Percentiles rank a stretch among this genome's conserved stretches.
phyloP scores from a whole-genome alignment of 1,140 invertebrate genomes.

The Euglossa dilemma region DNA sequence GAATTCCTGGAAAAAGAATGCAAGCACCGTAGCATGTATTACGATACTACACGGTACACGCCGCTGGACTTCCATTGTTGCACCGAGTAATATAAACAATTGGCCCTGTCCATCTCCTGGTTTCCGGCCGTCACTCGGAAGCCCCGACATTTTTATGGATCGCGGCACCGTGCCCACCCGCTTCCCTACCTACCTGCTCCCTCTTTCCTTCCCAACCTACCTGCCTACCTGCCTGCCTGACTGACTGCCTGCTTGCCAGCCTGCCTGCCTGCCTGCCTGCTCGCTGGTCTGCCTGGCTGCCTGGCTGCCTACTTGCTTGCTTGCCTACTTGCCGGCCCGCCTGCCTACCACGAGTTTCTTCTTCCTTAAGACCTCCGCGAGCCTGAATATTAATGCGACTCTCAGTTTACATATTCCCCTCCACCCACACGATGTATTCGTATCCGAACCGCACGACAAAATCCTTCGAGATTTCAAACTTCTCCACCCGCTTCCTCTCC shows the following conservation, averaged over 20 bases:
- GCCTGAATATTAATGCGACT: slow-evolving; percentile 66
- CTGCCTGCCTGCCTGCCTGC: not conserved
- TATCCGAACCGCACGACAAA: slow-evolving; percentile 56
- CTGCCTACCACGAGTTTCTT: slow-evolving; percentile 47
- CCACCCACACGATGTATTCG: slow-evolving; percentile 34
- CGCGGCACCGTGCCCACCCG: slow-evolving; percentile 69
- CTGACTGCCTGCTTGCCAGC: not conserved
- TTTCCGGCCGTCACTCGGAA: slow-evolving; percentile 81
- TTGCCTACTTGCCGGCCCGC: not conserved
- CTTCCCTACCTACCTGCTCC: slow-evolving; percentile 9
- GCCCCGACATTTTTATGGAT: slow-evolving; percentile 82
- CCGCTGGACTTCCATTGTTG: slow-evolving; percentile 76
- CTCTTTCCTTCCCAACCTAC: slow-evolving; percentile 26
- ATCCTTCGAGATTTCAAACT: slow-evolving; percentile 50
- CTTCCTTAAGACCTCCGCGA: slow-evolving; percentile 53
- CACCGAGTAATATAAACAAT: slow-evolving; percentile 81
- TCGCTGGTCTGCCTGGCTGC: not conserved
- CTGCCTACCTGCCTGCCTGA: not conserved
- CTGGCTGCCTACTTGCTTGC: slow-evolving; percentile 4
- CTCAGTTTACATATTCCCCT: slow-evolving; percentile 58
- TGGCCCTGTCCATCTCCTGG: slow-evolving; percentile 81
- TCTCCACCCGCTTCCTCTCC: slow-evolving; percentile 31
- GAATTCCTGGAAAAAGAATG: slow-evolving; percentile 79
- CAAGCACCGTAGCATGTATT: slow-evolving; percentile 71
- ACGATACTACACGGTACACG: slow-evolving; percentile 58